A percentile compares a stretch with the other conserved stretches of the same genome.
These are phyloP conservation scores for Pseudomyrmex cubaensis DNA, from an alignment of 1,140 invertebrate species.

Conservation along the genomic window DNA sequence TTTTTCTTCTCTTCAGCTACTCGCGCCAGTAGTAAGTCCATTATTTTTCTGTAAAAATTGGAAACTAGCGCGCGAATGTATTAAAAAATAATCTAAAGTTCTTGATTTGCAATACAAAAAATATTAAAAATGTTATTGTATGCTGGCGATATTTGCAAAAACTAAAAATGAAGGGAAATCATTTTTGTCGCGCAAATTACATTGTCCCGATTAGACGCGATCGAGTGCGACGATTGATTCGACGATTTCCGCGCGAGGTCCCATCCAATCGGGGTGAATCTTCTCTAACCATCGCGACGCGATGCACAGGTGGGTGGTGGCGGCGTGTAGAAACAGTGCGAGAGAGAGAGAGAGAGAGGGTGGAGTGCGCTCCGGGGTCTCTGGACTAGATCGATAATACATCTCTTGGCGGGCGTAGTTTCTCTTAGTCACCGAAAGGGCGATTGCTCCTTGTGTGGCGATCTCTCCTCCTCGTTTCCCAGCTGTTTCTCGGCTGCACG, in stretches of 20 bases:
- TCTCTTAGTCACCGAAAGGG: slow-evolving; percentile 74
- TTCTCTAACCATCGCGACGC: slow-evolving; percentile 74
- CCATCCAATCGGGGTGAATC: slow-evolving; percentile 20
- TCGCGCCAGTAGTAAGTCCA: not conserved
- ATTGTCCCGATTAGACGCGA: not conserved
- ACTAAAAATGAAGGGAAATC: not conserved
- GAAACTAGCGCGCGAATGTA: not conserved
- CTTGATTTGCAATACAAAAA: not conserved
- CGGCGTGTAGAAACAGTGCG: slow-evolving; percentile 45
- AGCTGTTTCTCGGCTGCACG: not conserved
- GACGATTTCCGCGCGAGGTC: slow-evolving; percentile 19
- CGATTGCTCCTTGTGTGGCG: slow-evolving; percentile 71
- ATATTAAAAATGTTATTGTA: too few species aligned
- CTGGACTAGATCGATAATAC: slow-evolving; percentile 84
- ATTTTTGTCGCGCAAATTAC: not conserved
- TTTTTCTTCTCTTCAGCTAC: not conserved
- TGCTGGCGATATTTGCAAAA: not conserved
- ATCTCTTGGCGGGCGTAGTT: slow-evolving; percentile 80
- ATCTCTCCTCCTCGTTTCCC: slow-evolving; percentile 6
- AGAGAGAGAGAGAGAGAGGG: slow-evolving; percentile 68
- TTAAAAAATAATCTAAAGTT: not conserved
- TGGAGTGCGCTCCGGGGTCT: slow-evolving; percentile 71
- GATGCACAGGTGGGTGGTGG: slow-evolving; percentile 76
- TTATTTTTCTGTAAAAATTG: too few species aligned
- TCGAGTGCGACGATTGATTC: slow-evolving; percentile 7